Evolutionary conservation across 1,140 invertebrate species (phyloP), one percentile per base, ranked within the genome.

Genomic region (Lordiphosa clarofinis): DNA sequence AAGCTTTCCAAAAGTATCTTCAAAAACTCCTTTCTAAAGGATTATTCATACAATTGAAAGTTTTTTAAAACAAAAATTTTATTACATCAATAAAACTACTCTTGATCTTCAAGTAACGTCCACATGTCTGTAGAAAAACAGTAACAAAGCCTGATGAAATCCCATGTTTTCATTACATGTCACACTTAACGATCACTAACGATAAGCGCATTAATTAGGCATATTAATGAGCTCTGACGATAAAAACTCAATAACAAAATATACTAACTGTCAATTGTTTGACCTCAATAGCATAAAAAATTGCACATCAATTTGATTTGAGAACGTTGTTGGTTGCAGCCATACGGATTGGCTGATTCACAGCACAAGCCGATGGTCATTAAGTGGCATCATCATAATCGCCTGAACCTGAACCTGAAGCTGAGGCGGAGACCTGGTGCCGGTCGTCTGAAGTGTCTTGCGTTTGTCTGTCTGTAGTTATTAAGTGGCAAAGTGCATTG

Each of bases 401-500:
- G 24, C 43, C 43, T 31, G 43, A 12, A 31, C 28, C 28, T 31
- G 15, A 15, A 15, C 15, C 15, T 31, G 43, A 28, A 46, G 43
- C 31, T 46, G 43, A 11, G 28, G 28, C 28, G 6, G 28, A 31
- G 42, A 44, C 21, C 42, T 44, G 43, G 7, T 38, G 47, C 24
- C 36, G 67, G 54, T 59, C 63, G 50, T 52, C 47, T 43, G 11
- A 35, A 50, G n/a, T 50, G 36, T 10, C 35, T 24, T 24, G 4
- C 21, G 21, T 24, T 24, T 50, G 15, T 50, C 15, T 42, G 21
- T 39, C 56, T 50, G 55, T 58, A 61, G 48, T 64, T 69, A 59
- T 67, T 63, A 73, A 66, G 70, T 62, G 75, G 31, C 69, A 78
- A 79, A 76, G 73, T 76, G 73, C 74, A 78, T 78, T 75, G 73